Base-by-base conservation (phyloP, 2,797 vertebrate genomes). In the Manis crassicaudata region DNA sequence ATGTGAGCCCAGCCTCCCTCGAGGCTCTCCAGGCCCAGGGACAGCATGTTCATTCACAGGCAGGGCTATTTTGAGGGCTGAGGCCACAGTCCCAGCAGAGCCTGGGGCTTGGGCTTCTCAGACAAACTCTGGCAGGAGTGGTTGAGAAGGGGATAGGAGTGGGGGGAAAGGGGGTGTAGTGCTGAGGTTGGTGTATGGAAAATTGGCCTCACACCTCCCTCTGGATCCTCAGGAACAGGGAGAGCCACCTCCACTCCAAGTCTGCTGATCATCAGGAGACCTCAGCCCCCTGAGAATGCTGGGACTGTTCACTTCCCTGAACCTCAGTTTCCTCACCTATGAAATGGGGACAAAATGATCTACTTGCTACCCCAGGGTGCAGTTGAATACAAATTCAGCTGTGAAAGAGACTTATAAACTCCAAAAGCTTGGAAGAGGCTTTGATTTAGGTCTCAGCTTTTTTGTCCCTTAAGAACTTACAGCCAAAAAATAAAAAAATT, bases 61-160 rank as follows among this genome's bases (percentile, higher is more conserved):
- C 97, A 95, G 88, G 94, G 97, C 97, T 98, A 97, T 98, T 98
- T 98, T 98, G 97, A 97, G 97, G 97, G 93, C 91, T 85, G 97
- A 97, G 96, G 89, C 96, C 91, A 97, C 50, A 76, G 96, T 97
- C 97, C 97, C 97, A 97, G 97, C 96, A 96, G 95, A 97, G 96
- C 96, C 93, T 68, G 68, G 96, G 91, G 94, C 91, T 81, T 96
- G 76, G 97, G 97, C 97, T 98, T 97, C 96, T 97, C 97, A 98
- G 95, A 97, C 92, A 94, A 86, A 96, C 76, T 97, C 96, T 97
- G 96, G 97, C 96, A 96, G 76, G 89, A 95, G 67, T 50, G 60
- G 65, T 80, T 79, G 76, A 93, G 92, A 83, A 95, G 80, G 8
- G 84, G 92, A 54, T 35, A 37, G 54, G 40, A 35, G 40, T 54